phyloP scores from a whole-genome alignment of 2,888 invertebrate genomes.

The Athripsodes cinereus region DNA sequence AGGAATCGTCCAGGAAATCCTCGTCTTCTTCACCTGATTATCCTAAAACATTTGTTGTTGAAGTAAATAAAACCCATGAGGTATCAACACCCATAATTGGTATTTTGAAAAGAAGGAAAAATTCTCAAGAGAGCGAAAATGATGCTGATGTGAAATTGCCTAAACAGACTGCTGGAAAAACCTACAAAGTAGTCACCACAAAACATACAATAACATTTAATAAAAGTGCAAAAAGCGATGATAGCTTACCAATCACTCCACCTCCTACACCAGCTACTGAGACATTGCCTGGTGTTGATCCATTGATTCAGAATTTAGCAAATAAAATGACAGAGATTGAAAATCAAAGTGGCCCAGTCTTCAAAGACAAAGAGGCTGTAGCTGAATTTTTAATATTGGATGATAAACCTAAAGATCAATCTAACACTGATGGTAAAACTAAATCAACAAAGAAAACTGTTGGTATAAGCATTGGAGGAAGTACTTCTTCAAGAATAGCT shows the following conservation, averaged over 20 bases:
- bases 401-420: slow-evolving; percentile 23
- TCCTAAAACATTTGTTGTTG: slow-evolving; percentile 13
- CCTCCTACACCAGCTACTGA: slow-evolving; percentile 20
- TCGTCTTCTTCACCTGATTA: slow-evolving; percentile 25
- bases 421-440: not conserved
- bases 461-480: slow-evolving; percentile 22
- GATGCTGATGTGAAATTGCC: slow-evolving; percentile 28
- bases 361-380: slow-evolving; percentile 33
- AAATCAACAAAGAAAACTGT: slow-evolving; percentile 4
- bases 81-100: slow-evolving; percentile 25
- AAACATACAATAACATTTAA: not conserved
- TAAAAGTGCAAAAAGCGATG: not conserved
- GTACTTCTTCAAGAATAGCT: slow-evolving; percentile 12
- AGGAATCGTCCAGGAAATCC: slow-evolving; percentile 21
- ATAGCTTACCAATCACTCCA: slow-evolving; percentile 13
- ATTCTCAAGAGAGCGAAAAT: slow-evolving; percentile 23
- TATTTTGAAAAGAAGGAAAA: slow-evolving; percentile 22
- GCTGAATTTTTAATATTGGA: slow-evolving; percentile 36
- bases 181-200: slow-evolving; percentile 9
- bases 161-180: slow-evolving; percentile 17
- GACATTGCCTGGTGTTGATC: not conserved
- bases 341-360: slow-evolving; percentile 16
- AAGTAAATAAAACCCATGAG: slow-evolving; percentile 25
- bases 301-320: slow-evolving; percentile 18
- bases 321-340: slow-evolving; percentile 15